A percentile compares a stretch with the other conserved stretches of the same genome.
Conservation (phyloP, 2,113 vertebrate species). For the Hydrolagus affinis region DNA sequence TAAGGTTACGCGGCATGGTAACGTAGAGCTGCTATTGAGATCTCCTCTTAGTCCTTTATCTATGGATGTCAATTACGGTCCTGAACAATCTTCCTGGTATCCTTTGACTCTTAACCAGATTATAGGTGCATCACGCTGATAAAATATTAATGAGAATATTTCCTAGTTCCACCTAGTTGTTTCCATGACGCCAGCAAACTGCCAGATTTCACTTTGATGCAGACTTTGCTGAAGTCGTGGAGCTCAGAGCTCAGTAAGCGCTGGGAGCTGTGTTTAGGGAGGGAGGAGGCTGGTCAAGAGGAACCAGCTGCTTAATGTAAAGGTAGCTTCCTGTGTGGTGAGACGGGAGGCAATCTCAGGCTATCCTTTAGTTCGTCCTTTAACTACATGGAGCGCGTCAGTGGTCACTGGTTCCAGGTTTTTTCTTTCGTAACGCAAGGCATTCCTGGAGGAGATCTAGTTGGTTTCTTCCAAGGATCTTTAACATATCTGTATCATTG, state of each 20-base stretch:
- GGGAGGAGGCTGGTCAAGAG: not conserved
- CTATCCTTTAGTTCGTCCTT: not conserved
- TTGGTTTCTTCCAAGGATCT: too few species aligned
- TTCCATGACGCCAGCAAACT: constrained; percentile 26
- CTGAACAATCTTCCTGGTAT: not conserved
- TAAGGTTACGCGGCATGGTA: too few species aligned
- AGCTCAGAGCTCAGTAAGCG: not conserved
- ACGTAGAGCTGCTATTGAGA: too few species aligned
- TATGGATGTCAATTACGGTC: too few species aligned
- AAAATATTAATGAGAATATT: constrained; percentile 27
- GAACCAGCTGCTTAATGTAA: not conserved
- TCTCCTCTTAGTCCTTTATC: too few species aligned
- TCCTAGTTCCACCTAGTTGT: constrained; percentile 8
- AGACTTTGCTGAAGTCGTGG: not conserved
- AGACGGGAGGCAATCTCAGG: not conserved
- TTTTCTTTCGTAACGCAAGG: too few species aligned
- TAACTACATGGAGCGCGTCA: too few species aligned
- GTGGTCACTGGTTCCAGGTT: too few species aligned
- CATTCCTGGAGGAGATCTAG: too few species aligned
- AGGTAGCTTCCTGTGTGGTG: not conserved
- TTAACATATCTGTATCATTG: too few species aligned
- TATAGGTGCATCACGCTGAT: not conserved
- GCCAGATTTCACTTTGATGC: not conserved
- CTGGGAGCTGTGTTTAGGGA: not conserved
- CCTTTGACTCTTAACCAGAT: not conserved